These are phyloP conservation scores for Poeciliopsis turrubarensis DNA, from an alignment of 2,113 vertebrate genomes.

Conservation along the genomic window DNA sequence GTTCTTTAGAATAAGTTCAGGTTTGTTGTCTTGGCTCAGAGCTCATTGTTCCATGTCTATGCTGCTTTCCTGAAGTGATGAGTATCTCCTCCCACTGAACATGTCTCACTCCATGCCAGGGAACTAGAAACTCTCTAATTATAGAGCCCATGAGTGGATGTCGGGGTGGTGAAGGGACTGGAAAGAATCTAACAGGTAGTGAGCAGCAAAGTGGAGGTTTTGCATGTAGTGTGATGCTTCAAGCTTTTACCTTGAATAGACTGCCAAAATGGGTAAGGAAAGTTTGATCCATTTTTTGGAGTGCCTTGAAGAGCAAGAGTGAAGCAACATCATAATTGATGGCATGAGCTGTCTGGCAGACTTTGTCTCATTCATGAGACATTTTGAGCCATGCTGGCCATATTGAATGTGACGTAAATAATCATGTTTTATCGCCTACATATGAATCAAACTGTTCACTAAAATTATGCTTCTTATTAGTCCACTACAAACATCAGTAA, in stretches of 20 bases:
- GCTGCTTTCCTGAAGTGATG: neutral
- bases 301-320: too few species aligned
- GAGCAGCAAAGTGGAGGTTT: neutral
- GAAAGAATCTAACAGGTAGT: neutral
- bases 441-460: too few species aligned
- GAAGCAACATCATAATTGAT: too few species aligned
- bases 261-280: too few species aligned
- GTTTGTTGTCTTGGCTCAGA: neutral
- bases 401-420: too few species aligned
- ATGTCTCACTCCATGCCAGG: neutral
- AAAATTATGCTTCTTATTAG: too few species aligned
- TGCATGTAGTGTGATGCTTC: neutral
- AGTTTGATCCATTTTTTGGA: too few species aligned
- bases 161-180: neutral
- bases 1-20: too few species aligned
- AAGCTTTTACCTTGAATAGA: neutral
- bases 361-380: too few species aligned
- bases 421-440: too few species aligned
- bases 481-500: neutral
- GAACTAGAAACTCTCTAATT: neutral
- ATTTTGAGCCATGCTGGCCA: too few species aligned
- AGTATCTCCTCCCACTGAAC: neutral
- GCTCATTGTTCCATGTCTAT: neutral
- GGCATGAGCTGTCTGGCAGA: too few species aligned
- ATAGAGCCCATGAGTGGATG: neutral